Conservation (phyloP, 1,140 invertebrate genomes). For the Kradibia gibbosae region DNA sequence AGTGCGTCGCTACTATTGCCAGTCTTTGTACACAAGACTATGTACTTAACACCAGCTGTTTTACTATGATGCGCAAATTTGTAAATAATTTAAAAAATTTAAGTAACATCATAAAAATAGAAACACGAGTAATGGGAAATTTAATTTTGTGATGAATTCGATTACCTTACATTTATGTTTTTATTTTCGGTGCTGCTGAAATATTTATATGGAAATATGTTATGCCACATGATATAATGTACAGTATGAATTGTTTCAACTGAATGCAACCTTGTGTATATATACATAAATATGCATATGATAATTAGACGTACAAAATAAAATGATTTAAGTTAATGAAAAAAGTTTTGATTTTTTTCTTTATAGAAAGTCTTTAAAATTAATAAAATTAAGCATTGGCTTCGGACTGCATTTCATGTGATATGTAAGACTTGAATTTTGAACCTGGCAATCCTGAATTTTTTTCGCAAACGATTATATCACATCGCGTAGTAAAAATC, state of each 20-base stretch:
- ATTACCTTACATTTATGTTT: slow-evolving; percentile 42
- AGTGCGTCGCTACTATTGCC: slow-evolving; percentile 58
- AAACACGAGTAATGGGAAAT: neutral
- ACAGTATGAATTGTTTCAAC: slow-evolving; percentile 58
- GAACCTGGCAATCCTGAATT: too few species aligned
- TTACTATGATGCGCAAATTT: slow-evolving; percentile 43
- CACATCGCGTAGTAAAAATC: too few species aligned
- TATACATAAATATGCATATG: slow-evolving; percentile 56
- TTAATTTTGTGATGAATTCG: slow-evolving; percentile 41
- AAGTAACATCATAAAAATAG: slow-evolving; percentile 37
- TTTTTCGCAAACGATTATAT: too few species aligned
- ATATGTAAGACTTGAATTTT: too few species aligned
- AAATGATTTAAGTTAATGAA: slow-evolving; percentile 63
- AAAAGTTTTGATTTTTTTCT: slow-evolving; percentile 1
- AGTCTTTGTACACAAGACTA: slow-evolving; percentile 64
- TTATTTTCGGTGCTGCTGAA: slow-evolving; percentile 52
- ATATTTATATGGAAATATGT: slow-evolving; percentile 51
- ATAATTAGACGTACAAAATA: slow-evolving; percentile 58
- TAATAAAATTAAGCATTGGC: too few species aligned
- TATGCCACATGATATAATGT: slow-evolving; percentile 55
- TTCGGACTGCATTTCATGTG: too few species aligned
- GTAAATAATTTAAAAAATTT: slow-evolving; percentile 57
- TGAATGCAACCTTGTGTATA: slow-evolving; percentile 64
- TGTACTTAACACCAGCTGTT: slow-evolving; percentile 57
- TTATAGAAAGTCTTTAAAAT: too few species aligned